Evolutionary conservation across 2,113 vertebrate species (phyloP).

Genomic region (Rostratula benghalensis): DNA sequence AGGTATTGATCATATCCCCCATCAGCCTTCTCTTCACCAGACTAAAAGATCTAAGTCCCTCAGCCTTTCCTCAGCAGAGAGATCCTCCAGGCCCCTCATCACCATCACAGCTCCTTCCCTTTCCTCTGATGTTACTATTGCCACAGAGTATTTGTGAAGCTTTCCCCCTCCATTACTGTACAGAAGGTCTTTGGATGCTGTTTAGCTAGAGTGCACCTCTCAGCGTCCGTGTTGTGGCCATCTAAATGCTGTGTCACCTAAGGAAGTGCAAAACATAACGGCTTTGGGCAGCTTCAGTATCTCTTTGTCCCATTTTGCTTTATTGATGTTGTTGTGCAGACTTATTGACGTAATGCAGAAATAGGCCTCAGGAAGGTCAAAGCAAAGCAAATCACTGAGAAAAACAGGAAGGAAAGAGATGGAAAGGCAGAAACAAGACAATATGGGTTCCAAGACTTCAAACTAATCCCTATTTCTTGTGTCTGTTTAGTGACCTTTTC

Average conservation of each 20-base stretch:
- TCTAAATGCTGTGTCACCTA: background rate
- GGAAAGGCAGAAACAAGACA: background rate
- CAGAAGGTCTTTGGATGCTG: background rate
- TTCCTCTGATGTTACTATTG: background rate
- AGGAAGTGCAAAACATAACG: background rate
- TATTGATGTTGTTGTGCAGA: background rate
- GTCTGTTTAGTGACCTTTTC: background rate
- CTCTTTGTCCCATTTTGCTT: background rate
- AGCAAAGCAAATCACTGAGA: background rate
- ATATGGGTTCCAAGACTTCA: background rate
- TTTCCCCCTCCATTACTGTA: background rate
- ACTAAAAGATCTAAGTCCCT: too few relatives aligned
- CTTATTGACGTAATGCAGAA: background rate
- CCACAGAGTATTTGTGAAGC: background rate
- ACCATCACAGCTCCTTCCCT: too few relatives aligned
- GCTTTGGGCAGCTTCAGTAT: background rate
- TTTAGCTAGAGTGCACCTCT: background rate
- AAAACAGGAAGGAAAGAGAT: background rate
- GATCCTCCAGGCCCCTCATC: too few relatives aligned
- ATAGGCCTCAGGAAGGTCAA: background rate
- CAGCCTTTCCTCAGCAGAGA: too few relatives aligned
- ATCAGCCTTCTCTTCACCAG: too few relatives aligned
- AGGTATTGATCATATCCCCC: too few relatives aligned
- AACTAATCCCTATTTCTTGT: background rate
- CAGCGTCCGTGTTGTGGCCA: background rate